Conservation (phyloP, 2,888 invertebrate genomes). For the Oxyteleia sp. region DNA sequence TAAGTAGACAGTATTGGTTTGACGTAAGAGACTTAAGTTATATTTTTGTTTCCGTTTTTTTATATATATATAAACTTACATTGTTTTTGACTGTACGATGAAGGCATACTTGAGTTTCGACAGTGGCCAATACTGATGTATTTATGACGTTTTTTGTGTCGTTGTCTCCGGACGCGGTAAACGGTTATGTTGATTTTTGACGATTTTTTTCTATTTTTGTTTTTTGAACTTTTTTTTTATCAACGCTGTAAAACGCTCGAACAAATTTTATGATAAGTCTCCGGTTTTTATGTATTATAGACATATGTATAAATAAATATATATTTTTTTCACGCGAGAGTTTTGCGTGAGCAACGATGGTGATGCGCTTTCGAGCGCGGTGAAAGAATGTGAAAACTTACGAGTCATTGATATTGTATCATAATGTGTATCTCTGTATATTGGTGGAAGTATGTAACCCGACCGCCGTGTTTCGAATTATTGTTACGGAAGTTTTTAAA, state of each 20-base stretch:
- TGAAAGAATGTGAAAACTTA: slow-evolving; percentile 62
- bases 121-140: slow-evolving; percentile 57
- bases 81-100: slow-evolving; percentile 36
- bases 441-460: slow-evolving; percentile 62
- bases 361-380: slow-evolving; percentile 36
- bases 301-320: slow-evolving; percentile 54
- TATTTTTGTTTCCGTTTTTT: slow-evolving; percentile 26
- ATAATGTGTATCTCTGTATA: slow-evolving; percentile 72
- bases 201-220: slow-evolving; percentile 40
- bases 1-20: slow-evolving; percentile 64
- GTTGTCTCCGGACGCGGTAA: slow-evolving; percentile 19
- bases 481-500: slow-evolving; percentile 70
- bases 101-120: slow-evolving; percentile 54
- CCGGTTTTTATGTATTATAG: slow-evolving; percentile 65
- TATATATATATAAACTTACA: too few relatives aligned
- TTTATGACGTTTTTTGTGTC: slow-evolving; percentile 49
- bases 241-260: slow-evolving; percentile 64
- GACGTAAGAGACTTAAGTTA: slow-evolving; percentile 49
- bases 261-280: slow-evolving; percentile 67
- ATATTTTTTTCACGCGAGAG: slow-evolving; percentile 58
- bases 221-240: slow-evolving; percentile 41
- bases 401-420: slow-evolving; percentile 70
- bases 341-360: slow-evolving; percentile 52
- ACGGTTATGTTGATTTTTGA: slow-evolving; percentile 35
- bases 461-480: slow-evolving; percentile 61